These are phyloP conservation scores for Lethrus apterus DNA, from an alignment of 1,140 invertebrate species.

Conservation along the genomic window DNA sequence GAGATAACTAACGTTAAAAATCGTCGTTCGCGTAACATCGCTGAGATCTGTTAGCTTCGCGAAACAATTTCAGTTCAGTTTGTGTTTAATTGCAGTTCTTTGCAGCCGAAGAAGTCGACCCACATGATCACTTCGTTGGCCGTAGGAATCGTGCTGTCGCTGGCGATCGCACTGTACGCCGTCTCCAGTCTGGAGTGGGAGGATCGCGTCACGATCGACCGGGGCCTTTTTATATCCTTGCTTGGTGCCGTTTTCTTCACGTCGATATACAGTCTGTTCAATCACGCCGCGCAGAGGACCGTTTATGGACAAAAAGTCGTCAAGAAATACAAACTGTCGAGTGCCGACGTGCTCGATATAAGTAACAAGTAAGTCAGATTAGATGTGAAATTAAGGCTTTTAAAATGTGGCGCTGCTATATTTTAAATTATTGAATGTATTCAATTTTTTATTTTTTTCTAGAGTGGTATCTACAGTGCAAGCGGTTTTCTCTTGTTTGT, in stretches of 20 bases:
- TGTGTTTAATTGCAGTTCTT: no score
- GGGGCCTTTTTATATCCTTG: constrained; percentile 48
- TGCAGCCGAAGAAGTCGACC: no score
- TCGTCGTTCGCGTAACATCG: no score
- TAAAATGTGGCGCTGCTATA: neutral
- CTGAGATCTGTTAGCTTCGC: no score
- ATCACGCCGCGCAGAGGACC: constrained; percentile 50
- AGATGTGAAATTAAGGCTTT: neutral
- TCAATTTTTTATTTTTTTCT: no score
- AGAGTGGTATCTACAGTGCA: constrained; percentile 62
- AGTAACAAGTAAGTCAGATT: constrained; percentile 59
- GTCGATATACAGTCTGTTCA: constrained; percentile 52
- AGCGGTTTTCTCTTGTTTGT: constrained; percentile 54
- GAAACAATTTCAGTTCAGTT: no score
- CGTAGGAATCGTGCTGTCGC: constrained; percentile 17
- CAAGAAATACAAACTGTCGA: constrained; percentile 52
- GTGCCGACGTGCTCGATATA: constrained; percentile 58
- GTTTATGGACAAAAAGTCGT: constrained; percentile 46
- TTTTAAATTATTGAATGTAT: no score
- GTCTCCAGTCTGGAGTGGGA: constrained; percentile 30
- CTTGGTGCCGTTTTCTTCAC: constrained; percentile 57
- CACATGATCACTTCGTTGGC: constrained; percentile 19
- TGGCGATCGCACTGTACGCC: constrained; percentile 25
- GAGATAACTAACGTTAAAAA: no score
- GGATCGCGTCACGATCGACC: constrained; percentile 45